Conservation (phyloP, 2,113 vertebrate genomes). For the Gadus macrocephalus region DNA sequence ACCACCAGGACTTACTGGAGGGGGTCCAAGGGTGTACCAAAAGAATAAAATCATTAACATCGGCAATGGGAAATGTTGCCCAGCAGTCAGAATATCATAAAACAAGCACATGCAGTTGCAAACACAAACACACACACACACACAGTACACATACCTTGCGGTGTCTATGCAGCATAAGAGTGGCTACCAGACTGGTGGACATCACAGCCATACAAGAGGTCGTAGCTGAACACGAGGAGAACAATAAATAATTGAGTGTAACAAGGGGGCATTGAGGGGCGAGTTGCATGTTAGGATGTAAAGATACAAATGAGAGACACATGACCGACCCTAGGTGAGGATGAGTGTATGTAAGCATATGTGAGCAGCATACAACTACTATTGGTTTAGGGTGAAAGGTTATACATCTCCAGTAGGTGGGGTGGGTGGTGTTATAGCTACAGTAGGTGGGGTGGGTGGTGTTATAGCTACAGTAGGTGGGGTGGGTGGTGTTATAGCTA, state of each 20-base stretch:
- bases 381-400: too few species aligned
- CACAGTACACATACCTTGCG: conserved; percentile 64
- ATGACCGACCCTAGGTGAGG: too few species aligned
- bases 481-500: too few species aligned
- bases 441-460: too few species aligned
- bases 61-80: conserved; percentile 3
- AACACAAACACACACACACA: conserved; percentile 3
- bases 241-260: neutral
- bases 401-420: too few species aligned
- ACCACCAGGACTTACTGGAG: conserved; percentile 30
- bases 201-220: conserved; percentile 76
- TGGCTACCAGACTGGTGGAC: conserved; percentile 76
- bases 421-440: too few species aligned
- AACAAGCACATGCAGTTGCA: neutral
- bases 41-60: neutral
- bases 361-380: too few species aligned
- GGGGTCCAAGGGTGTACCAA: conserved; percentile 22
- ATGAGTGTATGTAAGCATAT: too few species aligned
- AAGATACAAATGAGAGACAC: neutral
- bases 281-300: neutral
- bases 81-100: neutral
- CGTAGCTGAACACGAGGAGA: conserved; percentile 62
- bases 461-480: too few species aligned
- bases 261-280: too few species aligned
- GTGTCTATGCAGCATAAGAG: conserved; percentile 80